phyloP scores from a whole-genome alignment of 2,797 vertebrate species.

The Acanthiza pusilla region DNA sequence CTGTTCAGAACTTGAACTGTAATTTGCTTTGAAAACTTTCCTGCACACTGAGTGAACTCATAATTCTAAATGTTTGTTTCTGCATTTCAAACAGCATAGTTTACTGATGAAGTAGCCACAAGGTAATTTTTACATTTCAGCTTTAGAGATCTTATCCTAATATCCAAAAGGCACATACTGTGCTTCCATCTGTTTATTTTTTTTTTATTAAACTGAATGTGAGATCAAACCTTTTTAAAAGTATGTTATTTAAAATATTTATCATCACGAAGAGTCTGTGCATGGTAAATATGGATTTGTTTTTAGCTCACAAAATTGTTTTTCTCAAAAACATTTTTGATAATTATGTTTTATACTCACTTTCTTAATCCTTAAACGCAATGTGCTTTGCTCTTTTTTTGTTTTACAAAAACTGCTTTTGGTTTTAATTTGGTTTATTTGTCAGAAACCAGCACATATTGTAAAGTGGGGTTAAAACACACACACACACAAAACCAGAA shows the following conservation, averaged over 20 bases:
- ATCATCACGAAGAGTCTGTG: neutral
- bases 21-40: constrained; percentile 32
- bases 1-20: neutral
- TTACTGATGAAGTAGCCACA: constrained; percentile 33
- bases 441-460: neutral
- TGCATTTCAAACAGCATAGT: constrained; percentile 33
- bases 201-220: neutral
- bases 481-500: too few relatives aligned
- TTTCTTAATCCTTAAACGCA: neutral
- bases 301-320: neutral
- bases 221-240: neutral
- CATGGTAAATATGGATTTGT: neutral
- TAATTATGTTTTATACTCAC: neutral
- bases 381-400: neutral
- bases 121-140: constrained; percentile 44
- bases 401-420: neutral
- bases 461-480: neutral
- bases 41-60: neutral
- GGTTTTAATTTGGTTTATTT: neutral
- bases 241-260: constrained; percentile 12
- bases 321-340: neutral
- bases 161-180: constrained; percentile 39
- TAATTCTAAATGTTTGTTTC: constrained; percentile 9
- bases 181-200: constrained; percentile 52
- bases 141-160: constrained; percentile 4